Percentiles rank a stretch among this genome's conserved stretches.
phyloP scores from a whole-genome alignment of 2,113 vertebrate species.

The Melanostigma gelatinosum region DNA sequence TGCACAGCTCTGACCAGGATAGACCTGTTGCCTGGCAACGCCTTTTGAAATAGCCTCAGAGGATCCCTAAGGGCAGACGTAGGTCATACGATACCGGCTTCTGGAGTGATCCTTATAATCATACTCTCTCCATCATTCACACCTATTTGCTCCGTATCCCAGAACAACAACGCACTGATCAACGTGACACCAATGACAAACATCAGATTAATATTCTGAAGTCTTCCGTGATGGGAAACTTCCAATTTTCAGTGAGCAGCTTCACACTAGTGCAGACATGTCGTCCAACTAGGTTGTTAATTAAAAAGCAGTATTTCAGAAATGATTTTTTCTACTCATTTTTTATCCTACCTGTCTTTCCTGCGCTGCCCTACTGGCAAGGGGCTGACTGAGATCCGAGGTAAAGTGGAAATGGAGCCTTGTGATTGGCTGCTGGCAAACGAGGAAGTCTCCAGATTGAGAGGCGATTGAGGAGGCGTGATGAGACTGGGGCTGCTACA shows the following conservation, averaged over 20 bases:
- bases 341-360: conserved; percentile 91
- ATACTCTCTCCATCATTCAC: conserved; percentile 20
- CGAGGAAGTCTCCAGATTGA: conserved; percentile 93
- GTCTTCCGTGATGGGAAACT: too few species aligned
- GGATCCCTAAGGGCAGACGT: conserved; percentile 40
- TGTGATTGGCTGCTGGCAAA: conserved; percentile 94
- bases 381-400: conserved; percentile 93
- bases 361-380: conserved; percentile 90
- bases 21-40: conserved; percentile 77
- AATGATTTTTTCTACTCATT: background rate
- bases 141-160: background rate
- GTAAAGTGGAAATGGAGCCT: conserved; percentile 91
- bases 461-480: conserved; percentile 95
- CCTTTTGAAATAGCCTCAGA: conserved; percentile 47
- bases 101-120: conserved; percentile 31
- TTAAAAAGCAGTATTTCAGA: background rate
- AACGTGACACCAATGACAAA: background rate
- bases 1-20: conserved; percentile 46
- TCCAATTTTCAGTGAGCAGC: background rate
- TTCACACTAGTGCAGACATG: background rate
- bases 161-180: background rate
- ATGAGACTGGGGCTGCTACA: conserved; percentile 95
- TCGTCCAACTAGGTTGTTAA: background rate
- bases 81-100: conserved; percentile 27
- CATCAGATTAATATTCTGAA: background rate